phyloP scores from a whole-genome alignment of 2,113 vertebrate species.

The Pollachius pollachius region DNA sequence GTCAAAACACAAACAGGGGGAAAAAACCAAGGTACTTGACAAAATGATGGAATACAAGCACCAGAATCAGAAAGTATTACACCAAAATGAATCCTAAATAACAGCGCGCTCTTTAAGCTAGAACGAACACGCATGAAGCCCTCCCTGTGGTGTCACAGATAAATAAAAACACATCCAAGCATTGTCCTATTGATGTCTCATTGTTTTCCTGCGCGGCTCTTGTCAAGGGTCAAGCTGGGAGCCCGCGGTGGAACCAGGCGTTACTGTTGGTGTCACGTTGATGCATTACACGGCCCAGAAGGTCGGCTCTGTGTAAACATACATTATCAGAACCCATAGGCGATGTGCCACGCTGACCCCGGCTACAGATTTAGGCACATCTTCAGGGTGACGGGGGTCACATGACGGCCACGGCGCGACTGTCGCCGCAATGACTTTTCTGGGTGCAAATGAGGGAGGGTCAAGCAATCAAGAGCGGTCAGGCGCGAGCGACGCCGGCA shows the following conservation, averaged over 20 bases:
- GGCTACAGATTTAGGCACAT: slow-evolving; percentile 73
- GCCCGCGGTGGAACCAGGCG: slow-evolving; percentile 83
- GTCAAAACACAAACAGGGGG: slow-evolving; percentile 36
- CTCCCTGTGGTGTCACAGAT: slow-evolving; percentile 55
- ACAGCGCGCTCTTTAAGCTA: slow-evolving; percentile 30
- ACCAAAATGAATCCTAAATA: slow-evolving; percentile 42
- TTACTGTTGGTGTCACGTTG: slow-evolving; percentile 93
- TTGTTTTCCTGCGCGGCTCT: slow-evolving; percentile 65
- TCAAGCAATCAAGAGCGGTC: slow-evolving; percentile 87
- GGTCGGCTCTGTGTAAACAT: slow-evolving; percentile 98
- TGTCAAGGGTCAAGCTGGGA: slow-evolving; percentile 80
- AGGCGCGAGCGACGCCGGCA: slow-evolving; percentile 79
- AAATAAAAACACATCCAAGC: slow-evolving; percentile 54
- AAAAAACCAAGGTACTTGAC: slow-evolving; percentile 14
- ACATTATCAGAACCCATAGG: slow-evolving; percentile 99
- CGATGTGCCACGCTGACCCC: slow-evolving; percentile 83
- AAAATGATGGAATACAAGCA: slow-evolving; percentile 41
- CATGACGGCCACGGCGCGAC: slow-evolving; percentile 56
- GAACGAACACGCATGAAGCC: slow-evolving; percentile 45
- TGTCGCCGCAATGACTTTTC: slow-evolving; percentile 72
- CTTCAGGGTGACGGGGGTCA: slow-evolving; percentile 50
- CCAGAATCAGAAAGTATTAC: slow-evolving; percentile 30
- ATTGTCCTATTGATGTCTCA: slow-evolving; percentile 73
- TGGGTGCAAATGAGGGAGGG: slow-evolving; percentile 84
- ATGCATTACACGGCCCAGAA: slow-evolving; percentile 90